Conservation (phyloP, 2,113 vertebrate genomes). For the Theropithecus gelada region DNA sequence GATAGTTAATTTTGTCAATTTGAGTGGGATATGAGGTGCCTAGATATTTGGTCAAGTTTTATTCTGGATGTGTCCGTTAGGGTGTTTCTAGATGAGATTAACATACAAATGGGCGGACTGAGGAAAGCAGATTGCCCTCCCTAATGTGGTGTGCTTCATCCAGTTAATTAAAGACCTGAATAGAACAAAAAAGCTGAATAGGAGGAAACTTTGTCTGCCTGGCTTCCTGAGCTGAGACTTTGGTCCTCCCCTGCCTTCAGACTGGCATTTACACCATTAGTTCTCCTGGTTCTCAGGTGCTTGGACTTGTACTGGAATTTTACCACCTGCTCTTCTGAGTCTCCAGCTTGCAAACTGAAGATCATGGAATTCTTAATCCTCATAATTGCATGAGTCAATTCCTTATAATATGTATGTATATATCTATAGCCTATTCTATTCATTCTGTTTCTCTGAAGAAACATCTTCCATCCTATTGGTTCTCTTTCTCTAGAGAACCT, state of each 20-base stretch:
- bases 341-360: not conserved
- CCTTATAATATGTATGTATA: not conserved
- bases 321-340: not conserved
- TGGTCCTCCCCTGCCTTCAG: not conserved
- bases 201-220: not conserved
- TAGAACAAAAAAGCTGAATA: not conserved
- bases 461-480: not conserved
- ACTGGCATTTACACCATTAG: not conserved
- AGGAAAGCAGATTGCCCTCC: not conserved
- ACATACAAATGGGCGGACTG: not conserved
- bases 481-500: not conserved
- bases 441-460: slow-evolving; percentile 9
- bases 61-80: not conserved
- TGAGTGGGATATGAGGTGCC: not conserved
- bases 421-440: not conserved
- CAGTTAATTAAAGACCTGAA: not conserved
- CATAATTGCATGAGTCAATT: not conserved
- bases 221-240: not conserved
- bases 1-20: not conserved
- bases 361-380: not conserved
- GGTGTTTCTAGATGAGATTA: not conserved
- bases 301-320: not conserved
- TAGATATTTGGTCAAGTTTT: not conserved
- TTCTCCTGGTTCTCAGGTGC: not conserved
- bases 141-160: not conserved